Evolutionary conservation across 2,797 vertebrate species (phyloP).

Genomic region (Crypturellus tataupa): DNA sequence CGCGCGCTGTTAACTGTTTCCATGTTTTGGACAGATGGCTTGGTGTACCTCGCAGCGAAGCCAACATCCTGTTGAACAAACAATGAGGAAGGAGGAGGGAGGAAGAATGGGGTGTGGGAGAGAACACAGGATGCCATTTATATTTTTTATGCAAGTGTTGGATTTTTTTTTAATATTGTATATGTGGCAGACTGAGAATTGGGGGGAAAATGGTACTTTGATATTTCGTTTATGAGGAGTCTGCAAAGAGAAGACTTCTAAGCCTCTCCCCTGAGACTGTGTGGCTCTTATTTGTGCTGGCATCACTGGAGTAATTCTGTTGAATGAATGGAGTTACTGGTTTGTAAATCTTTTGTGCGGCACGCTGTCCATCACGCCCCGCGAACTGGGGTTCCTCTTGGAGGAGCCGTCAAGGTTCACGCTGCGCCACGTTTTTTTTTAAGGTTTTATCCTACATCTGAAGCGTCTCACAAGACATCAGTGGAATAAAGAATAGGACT

Average conservation of each 20-base stretch:
- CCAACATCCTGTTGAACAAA: slow-evolving; percentile 75
- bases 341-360: neutral
- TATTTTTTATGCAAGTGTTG: slow-evolving; percentile 56
- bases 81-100: slow-evolving; percentile 63
- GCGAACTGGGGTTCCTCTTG: neutral
- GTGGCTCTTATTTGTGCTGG: neutral
- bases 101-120: slow-evolving; percentile 58
- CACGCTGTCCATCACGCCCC: neutral
- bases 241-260: slow-evolving; percentile 22
- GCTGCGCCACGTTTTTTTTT: neutral
- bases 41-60: slow-evolving; percentile 61
- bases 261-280: neutral
- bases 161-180: neutral
- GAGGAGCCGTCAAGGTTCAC: neutral
- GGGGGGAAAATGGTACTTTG: slow-evolving; percentile 7
- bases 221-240: slow-evolving; percentile 7
- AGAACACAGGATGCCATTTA: slow-evolving; percentile 65
- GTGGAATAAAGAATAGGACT: neutral
- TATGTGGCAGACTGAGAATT: neutral
- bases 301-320: neutral
- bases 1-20: slow-evolving; percentile 46
- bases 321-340: neutral
- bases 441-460: neutral
- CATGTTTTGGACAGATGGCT: slow-evolving; percentile 75
- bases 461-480: neutral